phyloP scores from a whole-genome alignment of 2,797 vertebrate species.

The Graptemys geographica region DNA sequence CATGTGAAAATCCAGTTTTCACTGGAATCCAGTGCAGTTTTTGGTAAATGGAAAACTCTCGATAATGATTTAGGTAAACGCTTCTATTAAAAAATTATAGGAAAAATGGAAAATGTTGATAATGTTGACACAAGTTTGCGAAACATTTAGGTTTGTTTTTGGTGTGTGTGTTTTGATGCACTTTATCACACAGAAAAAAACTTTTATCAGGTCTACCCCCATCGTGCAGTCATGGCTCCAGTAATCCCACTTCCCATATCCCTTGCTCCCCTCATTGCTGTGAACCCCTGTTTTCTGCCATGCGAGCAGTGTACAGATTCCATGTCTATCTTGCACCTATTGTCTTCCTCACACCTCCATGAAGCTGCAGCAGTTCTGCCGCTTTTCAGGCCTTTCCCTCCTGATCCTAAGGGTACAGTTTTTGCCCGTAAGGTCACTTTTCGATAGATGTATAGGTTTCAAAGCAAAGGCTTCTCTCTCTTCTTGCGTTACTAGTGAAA shows the following conservation, averaged over 20 bases:
- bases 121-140: neutral
- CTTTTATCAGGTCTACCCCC: neutral
- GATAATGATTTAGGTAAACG: neutral
- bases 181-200: neutral
- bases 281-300: neutral
- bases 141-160: neutral
- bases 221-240: neutral
- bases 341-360: neutral
- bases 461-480: accelerated
- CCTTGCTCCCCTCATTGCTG: neutral
- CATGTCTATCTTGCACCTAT: neutral
- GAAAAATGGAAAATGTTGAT: neutral
- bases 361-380: neutral
- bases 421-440: neutral
- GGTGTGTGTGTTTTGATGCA: neutral
- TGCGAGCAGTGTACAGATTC: neutral
- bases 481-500: neutral
- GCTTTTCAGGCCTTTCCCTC: neutral
- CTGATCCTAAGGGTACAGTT: neutral
- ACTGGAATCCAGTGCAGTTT: neutral
- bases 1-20: neutral
- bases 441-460: neutral
- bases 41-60: neutral
- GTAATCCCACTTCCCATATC: neutral
- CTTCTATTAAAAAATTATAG: neutral